Conservation (phyloP, 2,113 vertebrate genomes). For the Cricetomys ansorgei region DNA sequence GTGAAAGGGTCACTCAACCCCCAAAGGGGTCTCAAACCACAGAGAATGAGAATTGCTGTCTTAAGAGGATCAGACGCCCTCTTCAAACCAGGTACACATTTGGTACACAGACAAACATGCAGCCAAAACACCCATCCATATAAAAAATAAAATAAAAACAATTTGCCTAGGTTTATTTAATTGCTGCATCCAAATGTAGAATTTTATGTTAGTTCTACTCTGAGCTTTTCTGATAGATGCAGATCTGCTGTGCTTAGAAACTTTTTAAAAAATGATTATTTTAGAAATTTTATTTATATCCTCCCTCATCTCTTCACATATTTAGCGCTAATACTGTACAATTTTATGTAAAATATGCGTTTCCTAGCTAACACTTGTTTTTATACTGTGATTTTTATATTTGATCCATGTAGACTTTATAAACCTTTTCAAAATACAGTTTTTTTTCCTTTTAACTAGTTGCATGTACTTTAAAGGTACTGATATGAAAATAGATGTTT, state of each 20-base stretch:
- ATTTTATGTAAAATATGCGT: background rate
- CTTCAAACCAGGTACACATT: background rate
- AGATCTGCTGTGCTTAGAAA: background rate
- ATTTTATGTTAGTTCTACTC: background rate
- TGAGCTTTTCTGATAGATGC: background rate
- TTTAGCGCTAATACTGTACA: background rate
- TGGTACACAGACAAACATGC: background rate
- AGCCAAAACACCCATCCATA: background rate
- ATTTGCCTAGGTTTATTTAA: background rate
- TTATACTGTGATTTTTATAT: background rate
- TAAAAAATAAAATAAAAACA: no score
- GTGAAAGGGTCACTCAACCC: no score
- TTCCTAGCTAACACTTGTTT: background rate
- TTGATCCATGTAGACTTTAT: background rate
- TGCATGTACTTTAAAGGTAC: background rate
- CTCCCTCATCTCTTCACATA: background rate
- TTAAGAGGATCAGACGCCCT: background rate
- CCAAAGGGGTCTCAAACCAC: no score
- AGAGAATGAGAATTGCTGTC: no score
- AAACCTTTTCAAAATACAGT: background rate
- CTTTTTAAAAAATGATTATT: background rate
- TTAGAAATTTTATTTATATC: background rate
- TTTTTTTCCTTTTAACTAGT: background rate
- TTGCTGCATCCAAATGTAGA: background rate
- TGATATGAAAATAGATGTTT: background rate